These are phyloP conservation scores for Ecliptopera silaceata DNA, from an alignment of 2,888 invertebrate species.

Conservation along the genomic window DNA sequence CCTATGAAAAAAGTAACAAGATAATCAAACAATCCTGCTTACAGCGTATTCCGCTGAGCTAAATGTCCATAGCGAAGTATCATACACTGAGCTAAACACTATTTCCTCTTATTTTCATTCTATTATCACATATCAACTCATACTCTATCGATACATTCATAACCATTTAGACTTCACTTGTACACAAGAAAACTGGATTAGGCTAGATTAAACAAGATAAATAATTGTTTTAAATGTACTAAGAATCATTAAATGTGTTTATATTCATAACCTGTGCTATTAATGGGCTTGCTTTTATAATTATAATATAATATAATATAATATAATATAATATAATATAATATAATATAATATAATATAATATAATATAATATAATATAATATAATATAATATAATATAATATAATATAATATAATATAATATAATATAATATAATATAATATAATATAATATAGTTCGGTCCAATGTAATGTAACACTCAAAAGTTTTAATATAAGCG, in stretches of 20 bases:
- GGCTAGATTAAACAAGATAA: slow-evolving; percentile 14
- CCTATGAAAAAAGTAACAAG: slow-evolving; percentile 69
- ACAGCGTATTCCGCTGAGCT: slow-evolving; percentile 30
- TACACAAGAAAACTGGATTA: slow-evolving; percentile 27
- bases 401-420: too few relatives aligned
- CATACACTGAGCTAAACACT: slow-evolving; percentile 42
- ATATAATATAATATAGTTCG: too few relatives aligned
- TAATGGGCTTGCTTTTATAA: too few relatives aligned
- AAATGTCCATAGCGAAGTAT: slow-evolving; percentile 27
- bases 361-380: too few relatives aligned
- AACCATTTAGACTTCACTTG: slow-evolving; percentile 42
- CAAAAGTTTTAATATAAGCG: neutral
- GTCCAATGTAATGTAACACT: too few relatives aligned
- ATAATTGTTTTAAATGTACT: slow-evolving; percentile 2
- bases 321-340: too few relatives aligned
- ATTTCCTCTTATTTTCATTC: slow-evolving; percentile 59
- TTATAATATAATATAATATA: too few relatives aligned
- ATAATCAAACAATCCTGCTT: slow-evolving; percentile 9
- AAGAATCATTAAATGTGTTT: neutral
- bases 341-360: too few relatives aligned
- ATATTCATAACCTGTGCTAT: neutral
- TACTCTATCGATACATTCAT: slow-evolving; percentile 40
- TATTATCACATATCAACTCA: slow-evolving; percentile 76
- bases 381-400: too few relatives aligned
- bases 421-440: too few relatives aligned